These are phyloP conservation scores for Scarus forsteni DNA, from an alignment of 2,797 vertebrate species.

Conservation along the genomic window DNA sequence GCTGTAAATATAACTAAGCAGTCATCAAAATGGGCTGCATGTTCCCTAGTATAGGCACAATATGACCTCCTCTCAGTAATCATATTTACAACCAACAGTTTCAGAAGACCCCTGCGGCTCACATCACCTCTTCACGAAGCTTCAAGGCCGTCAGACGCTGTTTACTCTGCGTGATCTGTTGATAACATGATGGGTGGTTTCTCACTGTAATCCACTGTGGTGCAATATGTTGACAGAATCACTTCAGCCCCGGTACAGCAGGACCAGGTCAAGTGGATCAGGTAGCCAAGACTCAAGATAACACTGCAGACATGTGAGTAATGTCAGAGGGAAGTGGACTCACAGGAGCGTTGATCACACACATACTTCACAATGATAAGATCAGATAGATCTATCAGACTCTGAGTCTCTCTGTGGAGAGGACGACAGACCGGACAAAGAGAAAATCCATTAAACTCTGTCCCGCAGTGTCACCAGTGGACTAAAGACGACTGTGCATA, in stretches of 20 bases:
- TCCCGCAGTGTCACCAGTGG: background rate
- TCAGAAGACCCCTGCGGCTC: too few relatives aligned
- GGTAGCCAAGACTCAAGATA: background rate
- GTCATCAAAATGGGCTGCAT: too few relatives aligned
- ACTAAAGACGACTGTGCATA: background rate
- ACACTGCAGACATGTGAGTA: background rate
- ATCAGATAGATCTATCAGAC: background rate
- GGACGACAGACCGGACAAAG: background rate
- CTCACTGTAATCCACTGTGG: conserved; percentile 1
- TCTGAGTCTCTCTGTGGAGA: background rate
- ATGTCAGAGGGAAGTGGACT: too few relatives aligned
- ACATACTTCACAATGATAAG: background rate
- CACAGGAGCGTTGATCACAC: background rate
- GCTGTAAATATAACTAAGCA: too few relatives aligned
- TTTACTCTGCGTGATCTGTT: background rate
- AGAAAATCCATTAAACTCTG: conserved; percentile 9
- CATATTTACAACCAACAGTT: too few relatives aligned
- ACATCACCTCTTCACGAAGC: too few relatives aligned
- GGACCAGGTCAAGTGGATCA: conserved; percentile 1
- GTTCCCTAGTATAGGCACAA: too few relatives aligned
- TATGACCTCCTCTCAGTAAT: too few relatives aligned
- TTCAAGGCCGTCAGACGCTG: too few relatives aligned
- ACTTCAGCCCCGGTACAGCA: background rate
- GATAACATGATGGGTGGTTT: background rate
- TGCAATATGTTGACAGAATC: background rate